Evolutionary conservation across 2,797 vertebrate species (phyloP), one percentile per base, ranked within the genome.

Genomic region (Zenarchopterus dispar): DNA sequence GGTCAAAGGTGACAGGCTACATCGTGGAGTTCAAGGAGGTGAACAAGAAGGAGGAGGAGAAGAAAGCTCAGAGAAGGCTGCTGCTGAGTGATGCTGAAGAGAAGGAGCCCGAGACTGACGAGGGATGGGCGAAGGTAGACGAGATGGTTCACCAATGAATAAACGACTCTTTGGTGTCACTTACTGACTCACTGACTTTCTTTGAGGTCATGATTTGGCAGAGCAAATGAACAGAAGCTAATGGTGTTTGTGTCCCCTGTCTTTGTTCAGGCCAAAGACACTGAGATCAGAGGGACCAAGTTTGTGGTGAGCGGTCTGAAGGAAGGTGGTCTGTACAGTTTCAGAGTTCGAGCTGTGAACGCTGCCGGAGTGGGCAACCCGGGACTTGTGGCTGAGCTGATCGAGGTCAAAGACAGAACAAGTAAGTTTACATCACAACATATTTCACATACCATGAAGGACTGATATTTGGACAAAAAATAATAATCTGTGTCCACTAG

Each of bases 21-120:
- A 94, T 99, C 54, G 95, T 96, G 71, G 98, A 99, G 86, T 99
- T 92, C 77, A 97, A 97, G 93, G 96, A 99, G 81, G 93, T 97
- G 89, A 93, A 90, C 81, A 89, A 86, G 47, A 89, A 86, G 28
- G 87, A 90, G 56, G 88, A 90, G 73, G 83, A 86, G 49, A 89
- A 87, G 80, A 91, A 90, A 56, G 85, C 88, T 31, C 71, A 91
- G 67, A 91, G 82, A 73, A 89, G 3, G 65, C 68, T 88, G 36
- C 67, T 91, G 47, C 44, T 92, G 22, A 85, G 72, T 0, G 66
- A 62, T 0, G 61, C 47, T 0, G 89, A 81, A 2, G 86, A 89
- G 67, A 87, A 85, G 81, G 90, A 88, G 72, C 94, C 87, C 77
- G 95, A 84, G 36, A 31, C 1, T 0, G 80, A 84, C 0, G 96